phyloP scores from a whole-genome alignment of 2,888 invertebrate species.

The Coleophora flavipennella region DNA sequence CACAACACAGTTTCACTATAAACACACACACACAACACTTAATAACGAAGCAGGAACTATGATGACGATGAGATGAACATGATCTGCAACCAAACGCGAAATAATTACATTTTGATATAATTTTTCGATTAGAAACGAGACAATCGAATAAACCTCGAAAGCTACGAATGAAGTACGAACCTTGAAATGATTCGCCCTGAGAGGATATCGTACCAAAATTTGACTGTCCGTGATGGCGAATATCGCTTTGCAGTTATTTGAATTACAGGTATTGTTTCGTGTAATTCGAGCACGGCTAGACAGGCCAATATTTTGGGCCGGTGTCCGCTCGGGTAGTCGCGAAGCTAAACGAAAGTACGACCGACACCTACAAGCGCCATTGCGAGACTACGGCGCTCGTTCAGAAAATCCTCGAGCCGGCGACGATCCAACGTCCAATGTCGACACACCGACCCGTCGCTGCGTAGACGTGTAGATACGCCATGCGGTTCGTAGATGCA shows the following conservation, averaged over 20 bases:
- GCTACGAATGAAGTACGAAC: slow-evolving; percentile 69
- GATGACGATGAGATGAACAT: slow-evolving; percentile 70
- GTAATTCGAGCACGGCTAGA: slow-evolving; percentile 66
- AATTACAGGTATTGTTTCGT: slow-evolving; percentile 59
- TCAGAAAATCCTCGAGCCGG: slow-evolving; percentile 59
- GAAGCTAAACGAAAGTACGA: slow-evolving; percentile 65
- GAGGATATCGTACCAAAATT: slow-evolving; percentile 74
- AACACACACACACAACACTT: slow-evolving; percentile 61
- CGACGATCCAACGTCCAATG: slow-evolving; percentile 70
- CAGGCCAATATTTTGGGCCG: slow-evolving; percentile 74
- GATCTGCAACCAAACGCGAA: slow-evolving; percentile 61
- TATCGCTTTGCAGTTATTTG: slow-evolving; percentile 43
- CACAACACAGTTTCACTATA: slow-evolving; percentile 60
- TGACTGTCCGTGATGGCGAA: slow-evolving; percentile 65
- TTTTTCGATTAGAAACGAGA: slow-evolving; percentile 36
- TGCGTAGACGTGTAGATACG: slow-evolving; percentile 65
- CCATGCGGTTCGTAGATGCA: slow-evolving; percentile 44
- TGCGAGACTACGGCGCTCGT: slow-evolving; percentile 62
- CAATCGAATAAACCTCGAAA: slow-evolving; percentile 56
- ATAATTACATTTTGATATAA: slow-evolving; percentile 38
- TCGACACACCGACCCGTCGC: slow-evolving; percentile 66
- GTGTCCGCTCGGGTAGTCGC: slow-evolving; percentile 70
- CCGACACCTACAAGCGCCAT: slow-evolving; percentile 65
- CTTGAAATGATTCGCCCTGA: slow-evolving; percentile 71
- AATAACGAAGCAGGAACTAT: slow-evolving; percentile 63